Evolutionary conservation across 2,888 invertebrate species (phyloP).

Genomic region (Frankliniella intonsa): DNA sequence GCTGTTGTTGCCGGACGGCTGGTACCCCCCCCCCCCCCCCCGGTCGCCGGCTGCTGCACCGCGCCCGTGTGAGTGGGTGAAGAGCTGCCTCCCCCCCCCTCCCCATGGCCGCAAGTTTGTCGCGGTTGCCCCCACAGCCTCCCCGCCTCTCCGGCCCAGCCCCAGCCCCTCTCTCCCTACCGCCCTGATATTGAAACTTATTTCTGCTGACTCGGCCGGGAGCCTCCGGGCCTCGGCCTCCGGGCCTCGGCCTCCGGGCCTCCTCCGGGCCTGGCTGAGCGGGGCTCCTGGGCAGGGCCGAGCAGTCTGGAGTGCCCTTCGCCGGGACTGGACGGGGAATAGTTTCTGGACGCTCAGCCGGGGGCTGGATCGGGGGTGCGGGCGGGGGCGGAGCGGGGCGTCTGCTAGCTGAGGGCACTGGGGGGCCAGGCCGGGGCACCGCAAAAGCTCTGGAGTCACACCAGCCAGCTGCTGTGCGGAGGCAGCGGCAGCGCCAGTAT

Average conservation of each 20-base stretch:
- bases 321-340: too few relatives aligned
- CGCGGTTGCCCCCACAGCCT: background rate
- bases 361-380: too few relatives aligned
- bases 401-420: too few relatives aligned
- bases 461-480: too few relatives aligned
- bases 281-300: too few relatives aligned
- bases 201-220: constrained; percentile 3
- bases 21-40: background rate
- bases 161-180: background rate
- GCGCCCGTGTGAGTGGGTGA: background rate
- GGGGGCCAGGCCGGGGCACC: too few relatives aligned
- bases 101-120: background rate
- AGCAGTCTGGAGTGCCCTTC: background rate
- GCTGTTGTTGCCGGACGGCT: background rate
- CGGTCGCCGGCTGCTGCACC: background rate
- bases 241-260: background rate
- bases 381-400: too few relatives aligned
- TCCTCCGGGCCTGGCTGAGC: background rate
- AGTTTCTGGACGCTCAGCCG: too few relatives aligned
- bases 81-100: background rate
- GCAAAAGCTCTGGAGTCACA: too few relatives aligned
- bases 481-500: too few relatives aligned
- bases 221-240: background rate
- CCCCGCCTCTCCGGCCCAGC: background rate
- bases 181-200: constrained; percentile 3